Conservation (phyloP, 2,888 invertebrate genomes). For the Drosophila fulvimacula region DNA sequence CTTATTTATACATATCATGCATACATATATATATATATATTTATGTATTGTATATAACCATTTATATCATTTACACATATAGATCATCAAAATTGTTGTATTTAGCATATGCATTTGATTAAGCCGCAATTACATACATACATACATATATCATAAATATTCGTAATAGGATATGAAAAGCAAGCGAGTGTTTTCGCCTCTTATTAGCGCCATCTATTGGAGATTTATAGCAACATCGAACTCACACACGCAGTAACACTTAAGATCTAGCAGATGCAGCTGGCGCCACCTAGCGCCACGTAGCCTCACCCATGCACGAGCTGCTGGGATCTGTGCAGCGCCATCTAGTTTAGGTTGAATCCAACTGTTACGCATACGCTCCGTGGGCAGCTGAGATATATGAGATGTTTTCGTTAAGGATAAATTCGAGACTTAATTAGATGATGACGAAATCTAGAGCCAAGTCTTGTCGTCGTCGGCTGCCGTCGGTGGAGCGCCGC, state of each 20-base stretch:
- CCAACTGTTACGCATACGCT: background rate
- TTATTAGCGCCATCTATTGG: background rate
- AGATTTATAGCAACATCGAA: background rate
- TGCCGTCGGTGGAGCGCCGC: constrained; percentile 14
- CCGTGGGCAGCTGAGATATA: background rate
- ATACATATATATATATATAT: background rate
- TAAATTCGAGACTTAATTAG: constrained; percentile 46
- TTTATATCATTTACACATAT: constrained; percentile 16
- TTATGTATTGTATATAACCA: background rate
- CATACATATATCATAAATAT: background rate
- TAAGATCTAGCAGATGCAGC: background rate
- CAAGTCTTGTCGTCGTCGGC: constrained; percentile 80
- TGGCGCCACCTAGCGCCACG: background rate
- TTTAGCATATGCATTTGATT: constrained; percentile 27
- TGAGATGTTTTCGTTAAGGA: background rate
- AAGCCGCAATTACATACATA: constrained; percentile 15
- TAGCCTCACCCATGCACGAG: background rate
- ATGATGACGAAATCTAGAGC: constrained; percentile 62
- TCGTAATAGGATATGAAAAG: constrained; percentile 32
- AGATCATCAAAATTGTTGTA: constrained; percentile 18
- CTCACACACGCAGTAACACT: background rate
- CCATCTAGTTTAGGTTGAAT: background rate
- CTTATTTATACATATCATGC: background rate
- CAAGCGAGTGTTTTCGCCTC: background rate
- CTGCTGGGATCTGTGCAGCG: background rate